Evolutionary conservation across 2,113 vertebrate species (phyloP), one percentile per base, ranked within the genome.

Genomic region (Clinocottus analis): DNA sequence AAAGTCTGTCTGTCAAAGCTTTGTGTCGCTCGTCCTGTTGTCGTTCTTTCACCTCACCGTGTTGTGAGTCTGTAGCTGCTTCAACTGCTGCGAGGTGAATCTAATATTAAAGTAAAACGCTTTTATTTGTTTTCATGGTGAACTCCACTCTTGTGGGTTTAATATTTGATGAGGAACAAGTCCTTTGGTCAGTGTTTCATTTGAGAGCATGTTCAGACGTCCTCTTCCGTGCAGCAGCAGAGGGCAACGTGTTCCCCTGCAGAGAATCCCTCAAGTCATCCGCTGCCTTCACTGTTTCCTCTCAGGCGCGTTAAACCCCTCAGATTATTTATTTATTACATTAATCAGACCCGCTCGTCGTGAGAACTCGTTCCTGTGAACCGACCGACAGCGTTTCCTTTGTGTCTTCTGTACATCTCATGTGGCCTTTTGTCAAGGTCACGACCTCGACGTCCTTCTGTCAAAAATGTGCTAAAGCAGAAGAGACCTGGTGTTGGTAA

Each of bases 111-210:
- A 82, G 37, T 27, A 71, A 75, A 83, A 51, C 17, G 1, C 19
- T 11, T 79, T 79, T 77, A 33, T 77, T 77, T 70, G 41, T 56
- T 77, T 70, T 58, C 79, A 56, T 43, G 31, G n/a, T 47, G 84
- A 79, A 77, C 77, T 70, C 69, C 39, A 68, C 84, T 82, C 68
- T 39, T 62, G 35, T 64, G 60, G n/a, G 41, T 45, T 90, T 43
- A 88, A 87, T 88, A 83, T 83, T 90, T 89, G 23, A 90, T 84
- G 58, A 89, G 66, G 47, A 84, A 85, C 73, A 70, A 87, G 68
- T 67, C 60, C 72, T 74, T 53, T 70, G 83, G 87, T 74, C 71
- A 19, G 74, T 66, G 76, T 77, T 67, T 75, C 81, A 68, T 73
- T 75, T 39, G 23, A 73, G 29, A 56, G 16, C 66, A 76, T 3